Evolutionary conservation across 2,888 invertebrate species (phyloP), one percentile per base, ranked within the genome.

Genomic region (Alloscopus bannaensis): DNA sequence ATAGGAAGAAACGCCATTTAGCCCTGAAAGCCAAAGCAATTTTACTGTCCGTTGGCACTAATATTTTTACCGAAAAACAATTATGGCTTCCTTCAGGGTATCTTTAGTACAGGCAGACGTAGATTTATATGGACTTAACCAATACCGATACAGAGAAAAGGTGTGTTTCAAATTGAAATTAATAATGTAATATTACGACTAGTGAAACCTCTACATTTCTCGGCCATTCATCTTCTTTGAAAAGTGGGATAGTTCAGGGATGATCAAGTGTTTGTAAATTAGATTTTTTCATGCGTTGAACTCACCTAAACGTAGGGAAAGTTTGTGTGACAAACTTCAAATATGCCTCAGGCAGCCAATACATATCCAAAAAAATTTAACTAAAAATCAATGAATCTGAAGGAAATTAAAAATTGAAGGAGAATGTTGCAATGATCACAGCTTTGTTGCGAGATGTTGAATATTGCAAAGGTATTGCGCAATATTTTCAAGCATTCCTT

Each of bases 61-160:
- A 36, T 11, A 31, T 20, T 60, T 60, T 60, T 36, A 60, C 18
- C n/a, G 29, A 59, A 59, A 47, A 31, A 60, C 59, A 60, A 60
- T 60, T 60, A 60, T 31, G 6, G n/a, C 6, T n/a, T 29, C 3
- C 36, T 28, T 36, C n/a, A 60, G 59, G 59, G 59, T 47, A 16
- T 28, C 28, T 47, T 47, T 8, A 8, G 36, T 36, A 36, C 36
- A 13, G 6, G 36, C 13, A 13, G n/a, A n/a, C 11, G 18, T 47
- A 13, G 47, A 47, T 47, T 47, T n/a, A 60, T 31, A 2, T 36
- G 28, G 22, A 50, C 20, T 28, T 55, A 28, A 55, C 42, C 42
- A 42, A 6, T 8, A 36, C 6, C 42, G 42, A 18, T 24, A 47
- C 36, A 50, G 55, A 26, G 3, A 18, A 16, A 55, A 55, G 55